phyloP scores from a whole-genome alignment of 2,113 vertebrate species.

The Sapajus apella region DNA sequence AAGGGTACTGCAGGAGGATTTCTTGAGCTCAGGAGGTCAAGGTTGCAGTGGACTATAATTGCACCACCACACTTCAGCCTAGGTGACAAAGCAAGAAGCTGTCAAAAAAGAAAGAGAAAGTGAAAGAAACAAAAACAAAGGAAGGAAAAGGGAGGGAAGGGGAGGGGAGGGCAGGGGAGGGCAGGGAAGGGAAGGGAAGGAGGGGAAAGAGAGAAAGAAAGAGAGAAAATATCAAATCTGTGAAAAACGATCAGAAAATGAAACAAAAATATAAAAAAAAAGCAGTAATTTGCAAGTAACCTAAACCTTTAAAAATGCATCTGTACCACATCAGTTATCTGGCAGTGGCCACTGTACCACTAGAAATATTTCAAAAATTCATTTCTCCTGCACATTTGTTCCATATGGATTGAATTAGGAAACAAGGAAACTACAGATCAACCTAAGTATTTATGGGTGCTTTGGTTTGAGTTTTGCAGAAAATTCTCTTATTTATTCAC shows the following conservation, averaged over 20 bases:
- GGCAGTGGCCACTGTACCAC: background rate
- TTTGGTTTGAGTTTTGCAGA: background rate
- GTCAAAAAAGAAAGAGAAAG: too few species aligned
- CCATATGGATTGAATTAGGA: background rate
- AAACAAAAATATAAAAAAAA: constrained; percentile 22
- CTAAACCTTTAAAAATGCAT: background rate
- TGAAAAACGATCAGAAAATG: background rate
- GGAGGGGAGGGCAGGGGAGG: too few species aligned
- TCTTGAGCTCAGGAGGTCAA: too few species aligned
- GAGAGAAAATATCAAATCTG: background rate
- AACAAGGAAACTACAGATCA: background rate
- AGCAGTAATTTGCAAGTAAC: background rate
- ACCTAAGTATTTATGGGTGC: background rate
- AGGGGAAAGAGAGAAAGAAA: fast-evolving
- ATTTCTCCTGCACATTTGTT: background rate
- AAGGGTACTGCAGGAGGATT: too few species aligned
- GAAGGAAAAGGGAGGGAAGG: too few species aligned
- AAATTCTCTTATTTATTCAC: background rate
- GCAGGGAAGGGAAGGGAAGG: too few species aligned
- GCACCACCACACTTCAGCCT: too few species aligned
- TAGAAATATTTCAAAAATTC: constrained; percentile 21
- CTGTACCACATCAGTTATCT: background rate
- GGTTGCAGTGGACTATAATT: too few species aligned
- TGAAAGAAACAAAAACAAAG: too few species aligned
- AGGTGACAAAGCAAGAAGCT: too few species aligned